phyloP scores from a whole-genome alignment of 2,797 vertebrate genomes.

The Pipistrellus pygmaeus region DNA sequence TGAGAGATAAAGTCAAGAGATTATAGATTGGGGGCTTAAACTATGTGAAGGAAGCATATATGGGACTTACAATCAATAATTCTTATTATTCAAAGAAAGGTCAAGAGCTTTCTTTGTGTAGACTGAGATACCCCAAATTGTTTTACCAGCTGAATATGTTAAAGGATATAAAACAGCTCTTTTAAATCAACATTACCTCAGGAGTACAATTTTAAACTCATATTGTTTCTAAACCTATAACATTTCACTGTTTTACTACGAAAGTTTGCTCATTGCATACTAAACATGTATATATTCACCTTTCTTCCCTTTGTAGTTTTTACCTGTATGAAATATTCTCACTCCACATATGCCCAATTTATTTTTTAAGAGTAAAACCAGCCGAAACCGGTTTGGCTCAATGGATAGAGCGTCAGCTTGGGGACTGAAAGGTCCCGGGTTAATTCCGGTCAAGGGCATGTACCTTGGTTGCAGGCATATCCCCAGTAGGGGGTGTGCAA shows the following conservation, averaged over 20 bases:
- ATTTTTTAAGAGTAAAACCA: not conserved
- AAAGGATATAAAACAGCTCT: not conserved
- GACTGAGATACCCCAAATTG: not conserved
- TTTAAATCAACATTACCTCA: not conserved
- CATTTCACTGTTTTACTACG: not conserved
- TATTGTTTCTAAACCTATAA: not conserved
- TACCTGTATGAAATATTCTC: not conserved
- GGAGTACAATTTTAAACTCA: not conserved
- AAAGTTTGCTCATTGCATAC: not conserved
- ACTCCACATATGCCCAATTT: not conserved
- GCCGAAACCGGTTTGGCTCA: too few relatives aligned
- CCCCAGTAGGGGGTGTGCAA: too few relatives aligned
- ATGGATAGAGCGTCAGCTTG: too few relatives aligned
- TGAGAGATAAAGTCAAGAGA: constrained; percentile 6
- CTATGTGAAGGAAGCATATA: not conserved
- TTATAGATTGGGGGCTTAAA: not conserved
- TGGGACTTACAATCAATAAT: not conserved
- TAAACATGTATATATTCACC: not conserved
- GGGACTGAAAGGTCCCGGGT: too few relatives aligned
- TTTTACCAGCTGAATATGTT: not conserved
- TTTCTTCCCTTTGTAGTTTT: not conserved
- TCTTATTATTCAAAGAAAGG: not conserved
- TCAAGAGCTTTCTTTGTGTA: not conserved
- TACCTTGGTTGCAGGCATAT: too few relatives aligned
- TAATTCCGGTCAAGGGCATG: too few relatives aligned